Evolutionary conservation across 2,113 vertebrate genomes (phyloP), one percentile per base, ranked within the genome.

Genomic region (Genyomyrus donnyi): DNA sequence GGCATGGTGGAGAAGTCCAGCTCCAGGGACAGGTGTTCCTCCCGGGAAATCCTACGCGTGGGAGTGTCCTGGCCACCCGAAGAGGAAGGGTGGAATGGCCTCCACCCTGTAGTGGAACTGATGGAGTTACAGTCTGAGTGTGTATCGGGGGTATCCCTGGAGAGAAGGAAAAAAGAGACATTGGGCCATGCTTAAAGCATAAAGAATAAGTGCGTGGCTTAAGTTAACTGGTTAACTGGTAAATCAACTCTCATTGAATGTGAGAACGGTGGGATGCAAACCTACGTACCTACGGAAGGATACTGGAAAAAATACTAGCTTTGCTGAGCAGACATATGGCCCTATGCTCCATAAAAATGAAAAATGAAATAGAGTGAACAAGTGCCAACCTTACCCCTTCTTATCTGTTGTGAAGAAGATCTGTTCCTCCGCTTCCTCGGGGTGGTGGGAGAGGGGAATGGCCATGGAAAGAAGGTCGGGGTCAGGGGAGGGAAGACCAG

Each of bases 391-490:
- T 56, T 98, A 99, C 98, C 98, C 98, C 95, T 98, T 98, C 93
- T 97, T 97, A 90, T 99, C 98, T 89, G 96, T 95, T 92, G 95
- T 97, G 95, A 99, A 99, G 95, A 97, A 96, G 94, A 98, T 97
- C 90, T 97, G 95, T 91, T 99, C 98, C 91, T 98, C 98, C 50
- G 98, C 98, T 27, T 96, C 97, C 91, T 99, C 98, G 19, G 96
- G 95, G 93, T 96, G 97, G 94, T 98, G 98, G 70, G 97, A 96
- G 90, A 97, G 96, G 88, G 97, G 95, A 85, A 96, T 97, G 10
- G 98, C 98, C 96, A 98, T 97, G 31, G 97, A 98, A 52, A 99
- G 97, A 93, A 99, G 97, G 94, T 99, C 98, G 2, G 98, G 98
- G 92, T 99, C 98, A 0, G 98, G 94, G 49, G 97, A 98, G 91